Evolutionary conservation across 2,797 vertebrate genomes (phyloP).

Genomic region (Catharus ustulatus): DNA sequence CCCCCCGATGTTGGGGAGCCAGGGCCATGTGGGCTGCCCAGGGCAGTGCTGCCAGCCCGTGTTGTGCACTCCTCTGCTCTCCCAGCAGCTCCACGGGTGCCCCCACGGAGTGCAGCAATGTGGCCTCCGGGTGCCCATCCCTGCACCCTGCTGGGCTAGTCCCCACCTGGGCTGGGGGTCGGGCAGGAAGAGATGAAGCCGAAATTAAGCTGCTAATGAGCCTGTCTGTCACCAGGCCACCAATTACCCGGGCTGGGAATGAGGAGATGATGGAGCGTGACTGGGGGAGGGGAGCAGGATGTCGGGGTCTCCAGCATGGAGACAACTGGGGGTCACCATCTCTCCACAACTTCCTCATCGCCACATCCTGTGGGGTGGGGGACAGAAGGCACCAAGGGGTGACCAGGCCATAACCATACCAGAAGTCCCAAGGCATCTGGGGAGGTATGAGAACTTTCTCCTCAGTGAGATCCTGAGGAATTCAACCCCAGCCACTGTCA

Average conservation of each 20-base stretch:
- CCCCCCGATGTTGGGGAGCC: rapidly evolving
- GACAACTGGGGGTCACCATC: neutral
- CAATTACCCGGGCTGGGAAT: slow-evolving; percentile 63
- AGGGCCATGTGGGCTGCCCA: rapidly evolving
- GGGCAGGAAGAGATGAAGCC: slow-evolving; percentile 12
- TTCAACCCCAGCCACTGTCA: neutral
- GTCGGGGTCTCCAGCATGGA: neutral
- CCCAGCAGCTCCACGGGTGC: rapidly evolving
- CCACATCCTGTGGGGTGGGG: neutral
- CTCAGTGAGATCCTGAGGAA: neutral
- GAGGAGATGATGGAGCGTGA: slow-evolving; percentile 31
- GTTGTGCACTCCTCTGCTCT: rapidly evolving
- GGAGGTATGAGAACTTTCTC: neutral
- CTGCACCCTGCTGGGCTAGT: neutral
- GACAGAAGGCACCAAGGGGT: neutral
- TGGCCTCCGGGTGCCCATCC: neutral
- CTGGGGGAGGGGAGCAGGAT: neutral
- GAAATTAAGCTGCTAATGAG: slow-evolving; percentile 78
- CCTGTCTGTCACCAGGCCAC: slow-evolving; percentile 69
- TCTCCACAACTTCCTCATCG: neutral
- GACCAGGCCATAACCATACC: neutral
- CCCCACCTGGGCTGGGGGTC: neutral
- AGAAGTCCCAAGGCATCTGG: neutral
- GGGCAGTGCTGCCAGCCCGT: neutral
- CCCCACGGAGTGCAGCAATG: neutral